Base-by-base conservation (phyloP, 2,797 vertebrate genomes). In the Agapornis canus region DNA sequence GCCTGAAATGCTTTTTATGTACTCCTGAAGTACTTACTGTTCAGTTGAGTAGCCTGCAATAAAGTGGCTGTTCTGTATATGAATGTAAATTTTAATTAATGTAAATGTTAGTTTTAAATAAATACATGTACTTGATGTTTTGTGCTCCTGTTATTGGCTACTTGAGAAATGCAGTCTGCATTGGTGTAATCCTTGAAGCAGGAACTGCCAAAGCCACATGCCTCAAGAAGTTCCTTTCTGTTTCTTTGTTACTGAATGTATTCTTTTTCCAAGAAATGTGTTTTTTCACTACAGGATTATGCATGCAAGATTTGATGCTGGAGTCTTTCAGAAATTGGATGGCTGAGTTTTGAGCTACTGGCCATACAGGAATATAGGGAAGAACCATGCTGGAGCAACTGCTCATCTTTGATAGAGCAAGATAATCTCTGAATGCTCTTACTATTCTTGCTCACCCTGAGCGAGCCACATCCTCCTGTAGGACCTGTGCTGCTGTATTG, bases 361-460 rank as follows among this genome's bases (percentile, higher is more conserved):
- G 35, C n/a, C 0, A 0, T 18, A 10, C 9, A 8, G 13, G 43
- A 37, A 16, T 54, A 31, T 29, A 27, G 39, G 18, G 27, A 49
- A 61, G 52, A 52, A n/a, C 49, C 0, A 0, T 29, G 29, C 22
- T 4, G 2, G 57, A 54, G 9, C 25, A 56, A 2, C 25, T 43
- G 15, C 25, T 69, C 37, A 3, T 64, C 6, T 51, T 22, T 39
- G 45, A 31, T 35, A 2, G 0, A 51, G 4, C 21, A 4, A 25
- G 51, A 18, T 61, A 47, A 18, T 61, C 21, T 78, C 42, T 4
- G 16, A 22, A 20, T 16, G 8, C 47, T 63, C 43, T 73, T 35
- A 35, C 35, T 42, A 2, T 3, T 84, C 15, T 37, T 47, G 26
- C 37, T 79, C 0, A 0, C 14, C 45, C n/a, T 49, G 13, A 42